phyloP scores from a whole-genome alignment of 2,113 vertebrate genomes.

The Litocranius walleri region DNA sequence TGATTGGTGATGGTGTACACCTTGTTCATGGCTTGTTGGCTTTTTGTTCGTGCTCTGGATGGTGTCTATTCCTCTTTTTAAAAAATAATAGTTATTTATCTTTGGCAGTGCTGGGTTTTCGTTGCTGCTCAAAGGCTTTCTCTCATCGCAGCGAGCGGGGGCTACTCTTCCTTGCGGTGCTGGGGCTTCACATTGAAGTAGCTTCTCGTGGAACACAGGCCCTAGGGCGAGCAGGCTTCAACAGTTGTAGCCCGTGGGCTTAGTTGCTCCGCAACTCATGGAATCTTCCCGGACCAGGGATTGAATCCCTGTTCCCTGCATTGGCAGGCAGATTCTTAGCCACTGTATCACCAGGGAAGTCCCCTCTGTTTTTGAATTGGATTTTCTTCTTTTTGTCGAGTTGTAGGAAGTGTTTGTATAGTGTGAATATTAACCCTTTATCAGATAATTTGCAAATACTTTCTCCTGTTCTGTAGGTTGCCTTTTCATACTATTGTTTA shows the following conservation, averaged over 20 bases:
- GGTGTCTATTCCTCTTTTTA: not conserved
- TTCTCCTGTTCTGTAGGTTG: not conserved
- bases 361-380: not conserved
- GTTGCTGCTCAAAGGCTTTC: not conserved
- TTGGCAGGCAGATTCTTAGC: not conserved
- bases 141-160: not conserved
- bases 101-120: not conserved
- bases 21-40: not conserved
- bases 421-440: not conserved
- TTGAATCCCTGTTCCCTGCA: not conserved
- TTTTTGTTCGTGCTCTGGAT: not conserved
- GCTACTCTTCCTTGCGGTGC: not conserved
- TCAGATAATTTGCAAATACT: not conserved
- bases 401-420: not conserved
- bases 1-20: not conserved
- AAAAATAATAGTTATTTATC: not conserved
- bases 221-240: not conserved
- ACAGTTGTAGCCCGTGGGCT: not conserved
- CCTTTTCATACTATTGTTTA: not conserved
- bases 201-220: not conserved
- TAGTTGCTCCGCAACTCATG: not conserved
- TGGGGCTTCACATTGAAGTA: not conserved
- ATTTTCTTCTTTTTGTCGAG: not conserved
- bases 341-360: not conserved
- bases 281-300: not conserved